A percentile compares a stretch with the other conserved stretches of the same genome.
Evolutionary conservation across 2,888 invertebrate species (phyloP).

Genomic region (Teinopalpus imperialis): DNA sequence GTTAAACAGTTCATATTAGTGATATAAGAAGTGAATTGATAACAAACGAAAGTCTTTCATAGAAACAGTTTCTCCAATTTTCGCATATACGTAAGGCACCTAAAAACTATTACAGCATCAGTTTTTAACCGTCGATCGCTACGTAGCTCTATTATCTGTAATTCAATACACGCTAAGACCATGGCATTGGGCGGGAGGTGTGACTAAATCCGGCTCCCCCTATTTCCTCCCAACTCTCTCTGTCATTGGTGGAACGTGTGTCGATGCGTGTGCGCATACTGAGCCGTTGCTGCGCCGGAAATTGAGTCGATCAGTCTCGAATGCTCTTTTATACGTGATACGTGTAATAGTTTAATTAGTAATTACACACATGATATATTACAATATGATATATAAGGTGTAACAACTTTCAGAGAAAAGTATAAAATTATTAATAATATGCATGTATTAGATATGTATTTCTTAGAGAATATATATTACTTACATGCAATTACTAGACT

Average conservation of each 20-base stretch:
- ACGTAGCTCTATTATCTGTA: conserved; percentile 60
- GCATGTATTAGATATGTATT: no score
- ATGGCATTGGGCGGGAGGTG: conserved; percentile 62
- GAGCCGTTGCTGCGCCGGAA: conserved; percentile 52
- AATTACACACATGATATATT: background rate
- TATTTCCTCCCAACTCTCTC: conserved; percentile 39
- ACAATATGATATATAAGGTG: no score
- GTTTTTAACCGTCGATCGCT: conserved; percentile 5
- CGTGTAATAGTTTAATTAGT: conserved; percentile 48
- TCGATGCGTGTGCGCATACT: conserved; percentile 58
- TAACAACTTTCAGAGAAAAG: no score
- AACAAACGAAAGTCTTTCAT: no score
- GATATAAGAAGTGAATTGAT: no score
- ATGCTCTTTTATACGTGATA: conserved; percentile 49
- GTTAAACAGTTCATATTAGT: no score
- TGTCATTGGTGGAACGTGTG: conserved; percentile 55
- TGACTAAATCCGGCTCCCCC: conserved; percentile 43
- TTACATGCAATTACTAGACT: no score
- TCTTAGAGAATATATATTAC: no score
- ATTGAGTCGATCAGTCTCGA: conserved; percentile 65
- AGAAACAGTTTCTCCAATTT: background rate
- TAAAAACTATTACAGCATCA: background rate
- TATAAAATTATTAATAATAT: no score
- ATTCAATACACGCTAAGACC: conserved; percentile 60
- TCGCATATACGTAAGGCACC: background rate